Evolutionary conservation across 2,888 invertebrate genomes (phyloP), one percentile per base, ranked within the genome.

Genomic region (Cephus pulcher): DNA sequence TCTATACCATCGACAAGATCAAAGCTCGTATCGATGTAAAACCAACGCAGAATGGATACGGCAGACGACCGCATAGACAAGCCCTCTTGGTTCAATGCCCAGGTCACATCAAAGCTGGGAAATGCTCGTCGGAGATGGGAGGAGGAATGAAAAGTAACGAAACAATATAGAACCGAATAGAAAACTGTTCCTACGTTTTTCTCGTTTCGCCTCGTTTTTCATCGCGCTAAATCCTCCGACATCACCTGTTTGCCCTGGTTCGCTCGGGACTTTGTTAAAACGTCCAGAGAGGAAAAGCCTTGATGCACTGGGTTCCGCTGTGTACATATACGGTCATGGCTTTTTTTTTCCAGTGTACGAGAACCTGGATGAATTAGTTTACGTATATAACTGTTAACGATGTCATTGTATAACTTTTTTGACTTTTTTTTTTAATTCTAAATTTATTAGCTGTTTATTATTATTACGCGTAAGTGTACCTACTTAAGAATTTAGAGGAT

Each of bases 21-120:
- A 85, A 85, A 85, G 85, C 82, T 82, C 81, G 82, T 73, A 78
- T 84, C 82, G 82, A 84, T 85, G 83, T 80, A 83, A 82, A 82
- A 82, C 80, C 77, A 56, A 80, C 82, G 82, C 75, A 80, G 79
- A 78, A 80, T 75, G 81, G 77, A 76, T 35, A 30, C 35, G 73
- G 76, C 78, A 73, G 32, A 74, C 37, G 34, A 70, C 69, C 68
- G 35, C 32, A 78, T 79, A 78, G 73, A 80, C 81, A 80, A 82
- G 80, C 74, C 77, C 76, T 80, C 78, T 76, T 78, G 81, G 83
- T 78, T 84, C 83, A 81, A 84, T 84, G 82, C 78, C 80, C 82
- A 81, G 82, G 82, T 82, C 84, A 82, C 83, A 84, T 86, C 84
- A 83, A 84, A 85, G 85, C 82, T 77, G 79, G 81, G 79, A 83